phyloP scores from a whole-genome alignment of 2,888 invertebrate genomes.

The Metellina segmentata region DNA sequence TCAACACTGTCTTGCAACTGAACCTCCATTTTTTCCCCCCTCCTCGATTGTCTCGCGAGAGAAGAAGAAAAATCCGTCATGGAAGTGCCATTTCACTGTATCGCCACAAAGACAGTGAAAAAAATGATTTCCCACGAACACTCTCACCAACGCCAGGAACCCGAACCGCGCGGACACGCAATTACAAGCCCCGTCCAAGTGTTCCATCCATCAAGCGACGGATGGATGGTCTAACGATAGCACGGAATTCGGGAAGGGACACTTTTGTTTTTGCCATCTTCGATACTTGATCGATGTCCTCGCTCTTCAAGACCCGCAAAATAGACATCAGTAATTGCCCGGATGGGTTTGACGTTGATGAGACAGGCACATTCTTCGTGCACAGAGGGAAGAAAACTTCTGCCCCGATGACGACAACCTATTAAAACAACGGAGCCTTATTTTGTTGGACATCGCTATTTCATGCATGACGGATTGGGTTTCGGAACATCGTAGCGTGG shows the following conservation, averaged over 20 bases:
- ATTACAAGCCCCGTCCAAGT: conserved; percentile 54
- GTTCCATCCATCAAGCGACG: conserved; percentile 42
- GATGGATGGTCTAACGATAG: conserved; percentile 53
- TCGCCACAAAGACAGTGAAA: neutral
- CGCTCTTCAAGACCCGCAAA: neutral
- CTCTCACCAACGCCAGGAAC: conserved; percentile 31
- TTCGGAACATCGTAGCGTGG: neutral
- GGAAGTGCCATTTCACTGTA: neutral
- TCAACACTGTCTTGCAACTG: neutral
- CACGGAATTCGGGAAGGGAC: conserved; percentile 32
- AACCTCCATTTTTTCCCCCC: neutral
- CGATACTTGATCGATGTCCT: conserved; percentile 49
- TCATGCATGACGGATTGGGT: neutral
- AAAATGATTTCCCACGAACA: neutral
- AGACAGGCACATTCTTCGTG: conserved; percentile 21
- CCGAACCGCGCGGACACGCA: conserved; percentile 24
- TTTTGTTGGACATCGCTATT: neutral
- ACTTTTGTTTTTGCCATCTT: conserved; percentile 3
- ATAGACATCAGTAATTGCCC: conserved; percentile 59
- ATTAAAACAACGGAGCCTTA: neutral
- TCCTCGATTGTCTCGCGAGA: neutral
- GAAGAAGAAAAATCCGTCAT: neutral
- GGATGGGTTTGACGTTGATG: conserved; percentile 36
- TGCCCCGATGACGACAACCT: neutral
- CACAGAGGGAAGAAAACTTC: neutral